Evolutionary conservation across 64 coral and sea anemone genomes (phyloP), one percentile per base, ranked within the genome.

Genomic region (Orbicella faveolata): DNA sequence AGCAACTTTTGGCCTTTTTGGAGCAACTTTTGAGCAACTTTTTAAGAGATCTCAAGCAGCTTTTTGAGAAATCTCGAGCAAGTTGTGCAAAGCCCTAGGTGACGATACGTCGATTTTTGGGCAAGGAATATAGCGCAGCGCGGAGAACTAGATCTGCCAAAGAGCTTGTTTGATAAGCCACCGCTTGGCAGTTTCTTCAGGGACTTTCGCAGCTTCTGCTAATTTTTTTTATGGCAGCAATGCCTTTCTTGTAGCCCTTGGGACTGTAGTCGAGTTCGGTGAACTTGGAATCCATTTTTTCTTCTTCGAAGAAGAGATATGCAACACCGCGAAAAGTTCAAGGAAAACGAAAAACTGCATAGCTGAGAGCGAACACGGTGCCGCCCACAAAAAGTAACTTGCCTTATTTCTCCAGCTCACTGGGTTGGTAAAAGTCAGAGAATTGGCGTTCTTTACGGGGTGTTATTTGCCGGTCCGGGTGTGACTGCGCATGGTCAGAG

Each of bases 131-230:
- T 75, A 54, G 10, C 34, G 44, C 9, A 62, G 66, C 9, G 33
- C 77, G 25, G 91, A 64, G 36, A 84, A 30, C 39, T 74, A 77
- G 48, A 93, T 20, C 36, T 89, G 69, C 64, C 73, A 82, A 20
- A 19, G 52, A 23, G 76, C 48, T 16, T 92, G 90, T 37, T 73
- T 79, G n/a, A 72, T 88, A 52, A 85, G 62, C 84, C 90, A 87
- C 36, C 54, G 20, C 67, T 87, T 74, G 62, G 80, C 69, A 57
- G 18, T 37, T 36, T 48, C 57, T 90, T 90, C 87, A 35, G 75
- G 30, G 30, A 30, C 30, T 30, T 30, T 30, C 30, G 30, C 30
- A 30, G 30, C 30, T 30, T 30, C 30, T 30, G 30, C 30, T 30
- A 79, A 17, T 30, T 81, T 57, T 39, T n/a, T 84, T 75, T 18